These are phyloP conservation scores for Anoplopoma fimbria DNA, from an alignment of 2,113 vertebrate species.

Conservation along the genomic window DNA sequence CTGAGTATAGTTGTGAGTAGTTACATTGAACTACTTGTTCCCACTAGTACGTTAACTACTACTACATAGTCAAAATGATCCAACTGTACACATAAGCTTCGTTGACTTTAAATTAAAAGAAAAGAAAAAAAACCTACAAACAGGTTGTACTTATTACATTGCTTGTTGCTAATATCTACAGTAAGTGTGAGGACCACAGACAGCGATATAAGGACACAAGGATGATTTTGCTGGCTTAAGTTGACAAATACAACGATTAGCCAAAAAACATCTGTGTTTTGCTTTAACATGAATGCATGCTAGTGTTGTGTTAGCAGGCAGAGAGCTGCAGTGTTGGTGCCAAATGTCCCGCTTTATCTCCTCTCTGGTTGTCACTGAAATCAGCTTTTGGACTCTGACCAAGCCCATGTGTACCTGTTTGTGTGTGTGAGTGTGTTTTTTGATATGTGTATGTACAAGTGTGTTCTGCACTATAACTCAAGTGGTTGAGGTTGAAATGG, in stretches of 20 bases:
- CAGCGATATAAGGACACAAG: not conserved
- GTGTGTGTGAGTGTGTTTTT: constrained; percentile 12
- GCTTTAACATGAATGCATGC: not conserved
- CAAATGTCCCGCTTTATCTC: constrained; percentile 27
- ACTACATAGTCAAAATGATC: not conserved
- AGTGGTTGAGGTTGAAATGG: constrained; percentile 39
- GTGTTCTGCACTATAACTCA: constrained; percentile 48
- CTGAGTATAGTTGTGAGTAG: no score
- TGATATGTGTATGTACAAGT: constrained; percentile 3
- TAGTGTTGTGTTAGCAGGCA: not conserved
- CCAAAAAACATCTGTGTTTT: constrained; percentile 14
- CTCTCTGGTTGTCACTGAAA: constrained; percentile 31
- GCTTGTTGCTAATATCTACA: not conserved
- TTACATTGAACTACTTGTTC: no score
- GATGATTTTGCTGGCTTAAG: not conserved
- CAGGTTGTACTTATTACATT: not conserved
- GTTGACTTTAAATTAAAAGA: not conserved
- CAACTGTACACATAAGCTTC: not conserved
- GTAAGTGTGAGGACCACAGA: not conserved
- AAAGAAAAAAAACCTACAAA: not conserved
- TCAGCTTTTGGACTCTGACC: constrained; percentile 67
- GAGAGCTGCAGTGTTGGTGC: constrained; percentile 26
- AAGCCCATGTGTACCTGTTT: constrained; percentile 22
- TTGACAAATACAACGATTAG: not conserved
- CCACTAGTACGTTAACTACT: not conserved